Evolutionary conservation across 2,797 vertebrate genomes (phyloP), one percentile per base, ranked within the genome.

Genomic region (Lutjanus argentimaculatus): DNA sequence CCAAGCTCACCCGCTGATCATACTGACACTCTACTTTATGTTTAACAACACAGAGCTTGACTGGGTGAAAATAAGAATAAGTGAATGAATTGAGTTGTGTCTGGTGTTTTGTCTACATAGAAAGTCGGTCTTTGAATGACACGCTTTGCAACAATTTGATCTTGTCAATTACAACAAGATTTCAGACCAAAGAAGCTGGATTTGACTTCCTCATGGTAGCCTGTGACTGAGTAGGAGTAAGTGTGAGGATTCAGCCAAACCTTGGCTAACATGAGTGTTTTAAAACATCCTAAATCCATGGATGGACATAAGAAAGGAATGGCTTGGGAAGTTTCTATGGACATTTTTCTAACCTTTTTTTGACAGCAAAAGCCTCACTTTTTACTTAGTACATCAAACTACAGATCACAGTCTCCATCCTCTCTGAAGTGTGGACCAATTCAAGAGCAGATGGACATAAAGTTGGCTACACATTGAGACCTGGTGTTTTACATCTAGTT

Each of bases 381-480:
- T 43, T 53, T 2, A 30, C 15, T 72, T 7, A 42, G 4, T 6
- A 16, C n/a, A 46, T 74, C 25, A 1, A 9, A 64, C 9, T 19
- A 7, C 7, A 6, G 43, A 65, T 55, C 25, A 49, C 15, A 36
- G 52, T 19, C 53, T 67, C 30, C 9, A 13, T 17, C 51, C 48
- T 61, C 19, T 49, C 55, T 14, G 52, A 53, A 46, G 2, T 45
- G 48, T 22, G 12, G 16, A 21, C 21, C 5, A 15, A 22, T 36
- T 55, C 1, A 22, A 57, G 7, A 62, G 13, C 5, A 8, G 30
- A 49, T 21, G 16, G 56, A 55, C 58, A 19, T 7, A 25, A 17
- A 75, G 57, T 59, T 86, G 77, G 85, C 77, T 72, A 36, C 64
- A 79, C 56, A 67, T 36, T 30, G n/a, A 71, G 66, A 63, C 17